Evolutionary conservation across 2,888 invertebrate genomes (phyloP).

Genomic region (Acanthosepion esculentum): DNA sequence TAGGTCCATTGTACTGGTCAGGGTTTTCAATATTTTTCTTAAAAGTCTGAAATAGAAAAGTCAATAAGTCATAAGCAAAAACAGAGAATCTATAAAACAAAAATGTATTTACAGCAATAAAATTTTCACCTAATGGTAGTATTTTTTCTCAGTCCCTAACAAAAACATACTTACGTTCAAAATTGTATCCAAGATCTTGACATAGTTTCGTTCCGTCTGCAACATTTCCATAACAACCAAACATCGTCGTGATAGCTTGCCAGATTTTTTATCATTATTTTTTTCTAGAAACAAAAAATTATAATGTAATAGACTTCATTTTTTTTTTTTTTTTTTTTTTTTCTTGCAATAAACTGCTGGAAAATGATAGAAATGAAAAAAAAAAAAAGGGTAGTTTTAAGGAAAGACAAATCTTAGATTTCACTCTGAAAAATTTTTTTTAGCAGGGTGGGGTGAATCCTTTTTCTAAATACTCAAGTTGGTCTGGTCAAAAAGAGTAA

Average conservation of each 20-base stretch:
- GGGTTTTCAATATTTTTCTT: conserved; percentile 93
- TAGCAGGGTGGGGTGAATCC: too few species aligned
- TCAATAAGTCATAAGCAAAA: background rate
- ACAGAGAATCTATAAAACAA: background rate
- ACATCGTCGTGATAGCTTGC: conserved; percentile 64
- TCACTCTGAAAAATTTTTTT: too few species aligned
- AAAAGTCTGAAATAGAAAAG: conserved; percentile 83
- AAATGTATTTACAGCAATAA: background rate
- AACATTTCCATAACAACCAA: conserved; percentile 82
- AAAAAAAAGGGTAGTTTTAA: too few species aligned
- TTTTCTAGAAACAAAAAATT: background rate
- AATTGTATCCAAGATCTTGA: conserved; percentile 93
- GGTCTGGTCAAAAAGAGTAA: too few species aligned
- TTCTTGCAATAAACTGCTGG: background rate
- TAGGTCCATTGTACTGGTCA: conserved; percentile 82
- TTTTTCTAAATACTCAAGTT: too few species aligned
- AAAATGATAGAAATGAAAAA: too few species aligned
- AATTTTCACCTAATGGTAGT: background rate
- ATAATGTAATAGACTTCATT: too few species aligned
- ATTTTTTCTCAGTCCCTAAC: background rate
- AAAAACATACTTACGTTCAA: conserved; percentile 80
- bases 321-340: too few species aligned
- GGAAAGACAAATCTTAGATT: too few species aligned
- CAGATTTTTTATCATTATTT: background rate
- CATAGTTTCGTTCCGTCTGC: conserved; percentile 98